Conservation (phyloP, 2,113 vertebrate genomes). For the Pteronura brasiliensis region DNA sequence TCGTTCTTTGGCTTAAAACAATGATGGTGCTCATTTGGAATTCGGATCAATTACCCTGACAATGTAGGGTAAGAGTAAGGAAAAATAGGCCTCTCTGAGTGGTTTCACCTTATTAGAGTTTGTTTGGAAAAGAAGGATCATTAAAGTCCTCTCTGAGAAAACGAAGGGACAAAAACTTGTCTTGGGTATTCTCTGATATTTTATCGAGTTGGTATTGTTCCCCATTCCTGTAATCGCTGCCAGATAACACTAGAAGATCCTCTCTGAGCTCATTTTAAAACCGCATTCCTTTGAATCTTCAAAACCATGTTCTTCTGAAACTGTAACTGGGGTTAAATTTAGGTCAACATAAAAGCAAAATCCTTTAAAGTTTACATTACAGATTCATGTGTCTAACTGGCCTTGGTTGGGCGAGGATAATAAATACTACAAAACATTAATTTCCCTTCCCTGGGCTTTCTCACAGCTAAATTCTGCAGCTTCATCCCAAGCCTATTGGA, state of each 20-base stretch:
- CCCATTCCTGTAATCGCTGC: neutral
- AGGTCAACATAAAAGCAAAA: conserved; percentile 49
- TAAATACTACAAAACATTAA: conserved; percentile 62
- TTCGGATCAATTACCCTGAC: conserved; percentile 34
- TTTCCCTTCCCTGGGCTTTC: conserved; percentile 53
- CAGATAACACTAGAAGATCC: neutral
- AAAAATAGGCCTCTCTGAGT: conserved; percentile 6
- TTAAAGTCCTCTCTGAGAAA: conserved; percentile 45
- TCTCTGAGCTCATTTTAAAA: conserved; percentile 52
- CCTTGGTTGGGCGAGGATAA: conserved; percentile 50
- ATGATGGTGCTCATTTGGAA: conserved; percentile 34
- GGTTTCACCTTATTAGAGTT: conserved; percentile 41
- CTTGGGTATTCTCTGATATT: neutral
- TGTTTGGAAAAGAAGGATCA: conserved; percentile 35
- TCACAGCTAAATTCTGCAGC: conserved; percentile 50
- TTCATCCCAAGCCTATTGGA: conserved; percentile 54
- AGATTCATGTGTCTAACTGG: conserved; percentile 66
- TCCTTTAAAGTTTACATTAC: conserved; percentile 70
- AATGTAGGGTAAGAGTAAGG: conserved; percentile 23
- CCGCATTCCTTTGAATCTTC: conserved; percentile 9
- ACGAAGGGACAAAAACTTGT: conserved; percentile 28
- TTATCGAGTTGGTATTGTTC: conserved; percentile 1
- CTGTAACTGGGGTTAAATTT: conserved; percentile 63
- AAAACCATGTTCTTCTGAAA: conserved; percentile 57
- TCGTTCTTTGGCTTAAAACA: conserved; percentile 45